Evolutionary conservation across 2,888 invertebrate species (phyloP), one percentile per base, ranked within the genome.

Genomic region (Reticulitermes lucifugus): DNA sequence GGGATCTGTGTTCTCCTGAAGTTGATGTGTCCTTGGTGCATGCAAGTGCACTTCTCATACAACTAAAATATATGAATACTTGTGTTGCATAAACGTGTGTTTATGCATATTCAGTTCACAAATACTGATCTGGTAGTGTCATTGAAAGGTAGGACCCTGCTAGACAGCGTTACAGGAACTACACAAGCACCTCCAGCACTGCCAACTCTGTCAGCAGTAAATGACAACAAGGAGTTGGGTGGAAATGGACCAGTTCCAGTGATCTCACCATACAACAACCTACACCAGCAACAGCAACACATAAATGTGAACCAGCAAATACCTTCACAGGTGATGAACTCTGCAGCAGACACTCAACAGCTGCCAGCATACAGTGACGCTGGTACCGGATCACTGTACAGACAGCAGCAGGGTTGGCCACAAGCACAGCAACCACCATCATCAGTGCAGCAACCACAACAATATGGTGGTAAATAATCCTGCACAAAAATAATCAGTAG

Each of bases 331-430:
- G 9, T 65, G 25, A 25, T 25, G 7, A 25, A 25, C 1, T n/a
- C 65, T 22, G 51, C 77, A n/a, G 21, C n/a, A 14, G 14, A 12
- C 73, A 73, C 41, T 22, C 73, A 73, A 70, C 70, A 25, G 60
- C 71, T 81, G 70, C 18, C n/a, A 75, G 82, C 21, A 10, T 75
- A 25, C 86, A 86, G 41, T 85, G 86, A 10, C 85, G 84, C 25
- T 80, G 86, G 9, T 85, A 35, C 35, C 4, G 35, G 35, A 35
- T 90, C 84, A 90, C 91, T 86, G 90, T 91, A 14, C 91, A 91
- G 86, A 90, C 90, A 87, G 89, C 90, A 3, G 89, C 89, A 83
- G 89, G 29, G 25, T 4, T 46, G 41, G 59, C 87, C 88, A 21
- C 87, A 87, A 35, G 81, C 82, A 9, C 90, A 90, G 90, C 89